Conservation (phyloP, 2,113 vertebrate genomes). For the Sturnus vulgaris region DNA sequence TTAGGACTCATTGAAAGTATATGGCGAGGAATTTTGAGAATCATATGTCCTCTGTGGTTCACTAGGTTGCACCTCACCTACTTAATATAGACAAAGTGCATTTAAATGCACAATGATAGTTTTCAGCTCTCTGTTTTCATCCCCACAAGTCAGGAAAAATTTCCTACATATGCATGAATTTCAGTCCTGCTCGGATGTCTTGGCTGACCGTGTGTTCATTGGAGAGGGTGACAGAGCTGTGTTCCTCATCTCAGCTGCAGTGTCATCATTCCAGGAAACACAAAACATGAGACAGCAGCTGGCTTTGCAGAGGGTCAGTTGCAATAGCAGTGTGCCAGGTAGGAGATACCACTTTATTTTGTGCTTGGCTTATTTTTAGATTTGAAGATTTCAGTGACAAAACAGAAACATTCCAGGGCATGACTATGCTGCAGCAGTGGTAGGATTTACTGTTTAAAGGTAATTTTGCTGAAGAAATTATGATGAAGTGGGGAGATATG, state of each 20-base stretch:
- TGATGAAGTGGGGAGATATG: not conserved
- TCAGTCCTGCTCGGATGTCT: not conserved
- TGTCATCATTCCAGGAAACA: not conserved
- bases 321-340: not conserved
- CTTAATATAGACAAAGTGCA: not conserved
- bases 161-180: not conserved
- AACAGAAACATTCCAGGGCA: not conserved
- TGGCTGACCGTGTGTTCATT: not conserved
- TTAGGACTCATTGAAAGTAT: not conserved
- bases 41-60: not conserved
- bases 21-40: not conserved
- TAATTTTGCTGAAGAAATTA: slow-evolving; percentile 11
- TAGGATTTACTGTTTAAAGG: not conserved
- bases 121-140: not conserved
- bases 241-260: not conserved
- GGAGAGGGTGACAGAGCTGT: not conserved
- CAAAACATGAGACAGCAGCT: not conserved
- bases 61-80: not conserved
- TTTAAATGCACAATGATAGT: not conserved
- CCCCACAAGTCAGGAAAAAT: not conserved
- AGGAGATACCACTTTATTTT: not conserved
- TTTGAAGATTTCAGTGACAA: not conserved
- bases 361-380: not conserved
- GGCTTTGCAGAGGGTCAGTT: not conserved
- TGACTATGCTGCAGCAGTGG: not conserved